phyloP scores from a whole-genome alignment of 1,140 invertebrate genomes.

The Homarus americanus region DNA sequence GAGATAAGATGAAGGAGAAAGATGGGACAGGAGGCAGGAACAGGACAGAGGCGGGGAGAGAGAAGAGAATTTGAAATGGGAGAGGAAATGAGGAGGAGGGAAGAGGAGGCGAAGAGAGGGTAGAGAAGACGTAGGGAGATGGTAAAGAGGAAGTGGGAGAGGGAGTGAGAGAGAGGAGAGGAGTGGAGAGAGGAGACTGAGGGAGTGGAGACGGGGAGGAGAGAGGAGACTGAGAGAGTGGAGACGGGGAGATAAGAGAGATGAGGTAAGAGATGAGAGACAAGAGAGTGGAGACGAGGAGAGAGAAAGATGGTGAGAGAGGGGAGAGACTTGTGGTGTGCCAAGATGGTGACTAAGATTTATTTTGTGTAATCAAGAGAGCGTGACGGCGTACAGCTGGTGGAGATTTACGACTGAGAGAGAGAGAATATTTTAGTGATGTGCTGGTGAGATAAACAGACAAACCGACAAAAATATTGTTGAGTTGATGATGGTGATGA shows the following conservation, averaged over 20 bases:
- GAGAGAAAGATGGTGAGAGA: constrained; percentile 14
- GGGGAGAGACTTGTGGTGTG: neutral
- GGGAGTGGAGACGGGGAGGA: no score
- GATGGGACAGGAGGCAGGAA: neutral
- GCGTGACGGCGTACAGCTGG: neutral
- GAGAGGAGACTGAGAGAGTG: no score
- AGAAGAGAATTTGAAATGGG: neutral
- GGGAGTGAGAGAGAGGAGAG: neutral
- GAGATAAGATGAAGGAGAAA: neutral
- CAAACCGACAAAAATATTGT: no score
- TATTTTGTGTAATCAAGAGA: constrained; percentile 11
- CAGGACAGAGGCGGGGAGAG: neutral
- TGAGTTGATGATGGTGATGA: no score
- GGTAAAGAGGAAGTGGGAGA: neutral
- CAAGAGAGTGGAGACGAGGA: no score
- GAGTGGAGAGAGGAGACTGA: no score
- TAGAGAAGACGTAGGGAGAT: neutral
- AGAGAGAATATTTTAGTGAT: no score
- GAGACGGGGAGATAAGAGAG: no score
- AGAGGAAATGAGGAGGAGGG: neutral
- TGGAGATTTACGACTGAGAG: neutral
- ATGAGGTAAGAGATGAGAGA: no score
- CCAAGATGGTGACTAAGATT: constrained; percentile 21
- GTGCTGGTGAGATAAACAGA: no score
- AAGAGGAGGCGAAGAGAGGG: neutral